phyloP scores from a whole-genome alignment of 2,888 invertebrate species.

The Flexamia atlantica region DNA sequence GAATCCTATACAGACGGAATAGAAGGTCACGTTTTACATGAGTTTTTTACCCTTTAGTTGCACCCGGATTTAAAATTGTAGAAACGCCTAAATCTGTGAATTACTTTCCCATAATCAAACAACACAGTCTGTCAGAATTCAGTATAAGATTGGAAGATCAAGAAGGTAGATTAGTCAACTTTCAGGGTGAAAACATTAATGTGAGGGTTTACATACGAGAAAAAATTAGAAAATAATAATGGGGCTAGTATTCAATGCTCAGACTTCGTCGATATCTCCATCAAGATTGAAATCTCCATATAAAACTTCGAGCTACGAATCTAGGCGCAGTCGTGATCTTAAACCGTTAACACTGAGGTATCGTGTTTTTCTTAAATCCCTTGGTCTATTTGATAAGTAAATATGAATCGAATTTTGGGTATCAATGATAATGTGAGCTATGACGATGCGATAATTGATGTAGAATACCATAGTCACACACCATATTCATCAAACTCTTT shows the following conservation, averaged over 20 bases:
- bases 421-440: neutral
- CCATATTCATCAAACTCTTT: conserved; percentile 25
- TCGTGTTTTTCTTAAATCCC: neutral
- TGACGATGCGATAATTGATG: conserved; percentile 33
- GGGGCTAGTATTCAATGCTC: neutral
- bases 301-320: neutral
- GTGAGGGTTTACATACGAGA: neutral
- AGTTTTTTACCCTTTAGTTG: conserved; percentile 27
- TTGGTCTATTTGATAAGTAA: neutral
- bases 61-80: conserved; percentile 28
- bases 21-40: too few species aligned
- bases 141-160: conserved; percentile 28
- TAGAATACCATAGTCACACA: conserved; percentile 14
- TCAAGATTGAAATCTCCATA: too few species aligned
- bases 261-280: too few species aligned
- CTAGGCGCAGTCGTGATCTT: neutral
- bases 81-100: neutral
- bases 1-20: too few species aligned
- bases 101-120: conserved; percentile 15
- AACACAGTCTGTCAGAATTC: neutral
- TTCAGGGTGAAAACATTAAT: conserved; percentile 11
- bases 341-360: conserved; percentile 38
- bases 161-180: conserved; percentile 8
- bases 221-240: conserved; percentile 1
- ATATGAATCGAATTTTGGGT: conserved; percentile 17